A percentile compares a stretch with the other conserved stretches of the same genome.
Conservation (phyloP, 2,113 vertebrate species). For the Pituophis catenifer region DNA sequence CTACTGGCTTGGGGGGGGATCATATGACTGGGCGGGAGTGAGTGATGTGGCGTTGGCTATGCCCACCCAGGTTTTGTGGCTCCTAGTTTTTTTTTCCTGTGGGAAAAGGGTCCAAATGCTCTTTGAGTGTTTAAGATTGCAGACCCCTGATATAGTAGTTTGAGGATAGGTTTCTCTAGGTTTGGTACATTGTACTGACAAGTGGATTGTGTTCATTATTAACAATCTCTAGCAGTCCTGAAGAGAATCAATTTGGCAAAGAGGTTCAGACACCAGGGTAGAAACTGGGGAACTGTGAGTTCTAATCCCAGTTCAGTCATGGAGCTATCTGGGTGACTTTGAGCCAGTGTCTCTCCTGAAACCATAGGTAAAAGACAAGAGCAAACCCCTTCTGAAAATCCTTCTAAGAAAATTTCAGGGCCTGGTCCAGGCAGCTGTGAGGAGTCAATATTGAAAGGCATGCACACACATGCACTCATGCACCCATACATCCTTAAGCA, state of each 20-base stretch:
- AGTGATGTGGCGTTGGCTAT: too few relatives aligned
- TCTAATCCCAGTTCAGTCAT: neutral
- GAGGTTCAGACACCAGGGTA: neutral
- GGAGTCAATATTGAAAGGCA: neutral
- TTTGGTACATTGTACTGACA: slow-evolving; percentile 26
- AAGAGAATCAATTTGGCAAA: neutral
- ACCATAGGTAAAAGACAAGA: neutral
- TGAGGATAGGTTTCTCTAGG: slow-evolving; percentile 33
- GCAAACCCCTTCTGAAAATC: neutral
- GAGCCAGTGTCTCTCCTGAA: neutral
- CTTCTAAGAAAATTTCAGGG: neutral
- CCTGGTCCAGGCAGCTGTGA: neutral
- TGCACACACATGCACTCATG: neutral
- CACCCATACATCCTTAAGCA: slow-evolving; percentile 40
- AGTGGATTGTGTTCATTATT: slow-evolving; percentile 15
- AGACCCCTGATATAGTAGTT: neutral
- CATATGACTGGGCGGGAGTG: too few relatives aligned
- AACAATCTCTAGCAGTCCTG: slow-evolving; percentile 47
- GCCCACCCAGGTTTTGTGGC: too few relatives aligned
- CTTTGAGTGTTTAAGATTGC: too few relatives aligned
- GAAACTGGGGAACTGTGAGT: neutral
- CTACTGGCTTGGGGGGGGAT: too few relatives aligned
- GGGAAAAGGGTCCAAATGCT: too few relatives aligned
- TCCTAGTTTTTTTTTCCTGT: too few relatives aligned
- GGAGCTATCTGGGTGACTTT: neutral